Evolutionary conservation across 2,888 invertebrate species (phyloP), one percentile per base, ranked within the genome.

Genomic region (Tribolium freemani): DNA sequence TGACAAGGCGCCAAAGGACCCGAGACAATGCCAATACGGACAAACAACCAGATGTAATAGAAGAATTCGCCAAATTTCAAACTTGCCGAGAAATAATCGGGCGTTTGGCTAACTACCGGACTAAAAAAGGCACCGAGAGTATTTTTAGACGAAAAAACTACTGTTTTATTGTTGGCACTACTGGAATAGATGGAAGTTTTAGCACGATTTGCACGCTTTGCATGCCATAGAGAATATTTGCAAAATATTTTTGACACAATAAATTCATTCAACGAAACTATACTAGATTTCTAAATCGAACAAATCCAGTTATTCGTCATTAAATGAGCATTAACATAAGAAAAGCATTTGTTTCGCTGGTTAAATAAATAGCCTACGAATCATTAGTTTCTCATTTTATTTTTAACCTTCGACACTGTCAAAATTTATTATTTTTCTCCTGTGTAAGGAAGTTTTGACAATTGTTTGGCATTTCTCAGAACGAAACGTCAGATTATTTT

Each of bases 1-100:
- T 78, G 78, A 75, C 72, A 75, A 70, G 66, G 73, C 75, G 79
- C 77, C 77, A 78, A 72, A 71, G 73, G 72, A 68, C 60, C 46
- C 48, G 20, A 74, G 76, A 80, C 78, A 79, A 78, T 78, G 76
- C 76, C 74, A 71, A 72, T 66, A 75, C 44, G 26, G 0, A 5
- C 56, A 67, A 46, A 31, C 46, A 56, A 26, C 57, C 68, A 68
- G 57, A 64, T 63, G 31, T 63, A 61, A 8, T 11, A 13, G 5
- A 38, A 20, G 31, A 21, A 56, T 20, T 58, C 31, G 21, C 46
- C 8, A 26, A 11, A 61, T n/a, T 48, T 45, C 21, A 54, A 56
- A 38, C 26, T 30, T 51, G 56, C 38, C 44, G 60, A 44, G 16
- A 68, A 56, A 48, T 64, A 72, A 21, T 70, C 48, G 79, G 72